Percentiles rank a stretch among this genome's conserved stretches.
Conservation (phyloP, 2,888 invertebrate species). For the Meghimatium bilineatum region DNA sequence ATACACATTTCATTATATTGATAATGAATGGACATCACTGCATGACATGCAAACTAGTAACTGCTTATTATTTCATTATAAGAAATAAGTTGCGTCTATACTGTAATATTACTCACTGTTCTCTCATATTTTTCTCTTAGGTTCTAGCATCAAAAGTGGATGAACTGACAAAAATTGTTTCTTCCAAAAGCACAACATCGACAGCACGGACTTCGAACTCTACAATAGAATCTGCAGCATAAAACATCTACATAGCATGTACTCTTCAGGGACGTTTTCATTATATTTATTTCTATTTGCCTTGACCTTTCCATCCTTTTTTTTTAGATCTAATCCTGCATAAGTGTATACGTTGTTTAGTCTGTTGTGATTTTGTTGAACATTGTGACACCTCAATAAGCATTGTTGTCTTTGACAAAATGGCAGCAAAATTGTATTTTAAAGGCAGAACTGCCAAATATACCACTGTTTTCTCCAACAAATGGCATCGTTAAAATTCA, state of each 20-base stretch:
- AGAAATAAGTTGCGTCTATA: too few relatives aligned
- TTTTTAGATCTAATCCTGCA: background rate
- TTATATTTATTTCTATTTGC: constrained; percentile 30
- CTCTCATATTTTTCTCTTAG: constrained; percentile 17
- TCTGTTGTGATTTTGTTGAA: constrained; percentile 7
- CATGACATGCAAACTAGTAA: too few relatives aligned
- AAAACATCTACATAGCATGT: constrained; percentile 1
- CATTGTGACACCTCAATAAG: background rate
- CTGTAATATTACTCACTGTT: background rate
- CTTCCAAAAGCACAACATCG: constrained; percentile 8
- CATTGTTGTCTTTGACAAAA: constrained; percentile 20
- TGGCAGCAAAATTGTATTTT: constrained; percentile 20
- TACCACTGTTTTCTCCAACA: constrained; percentile 10
- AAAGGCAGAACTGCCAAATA: background rate
- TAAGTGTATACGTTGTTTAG: constrained; percentile 2
- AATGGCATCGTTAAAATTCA: background rate
- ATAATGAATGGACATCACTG: too few relatives aligned
- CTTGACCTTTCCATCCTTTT: constrained; percentile 3
- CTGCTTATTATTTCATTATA: too few relatives aligned
- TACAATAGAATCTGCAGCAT: constrained; percentile 12
- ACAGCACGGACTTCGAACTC: background rate
- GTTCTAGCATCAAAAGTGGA: constrained; percentile 38
- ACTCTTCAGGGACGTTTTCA: constrained; percentile 32
- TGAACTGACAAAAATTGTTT: constrained; percentile 23
- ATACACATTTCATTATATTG: too few relatives aligned